These are phyloP conservation scores for Pteropus alecto DNA, from an alignment of 2,113 vertebrate species.

Conservation along the genomic window DNA sequence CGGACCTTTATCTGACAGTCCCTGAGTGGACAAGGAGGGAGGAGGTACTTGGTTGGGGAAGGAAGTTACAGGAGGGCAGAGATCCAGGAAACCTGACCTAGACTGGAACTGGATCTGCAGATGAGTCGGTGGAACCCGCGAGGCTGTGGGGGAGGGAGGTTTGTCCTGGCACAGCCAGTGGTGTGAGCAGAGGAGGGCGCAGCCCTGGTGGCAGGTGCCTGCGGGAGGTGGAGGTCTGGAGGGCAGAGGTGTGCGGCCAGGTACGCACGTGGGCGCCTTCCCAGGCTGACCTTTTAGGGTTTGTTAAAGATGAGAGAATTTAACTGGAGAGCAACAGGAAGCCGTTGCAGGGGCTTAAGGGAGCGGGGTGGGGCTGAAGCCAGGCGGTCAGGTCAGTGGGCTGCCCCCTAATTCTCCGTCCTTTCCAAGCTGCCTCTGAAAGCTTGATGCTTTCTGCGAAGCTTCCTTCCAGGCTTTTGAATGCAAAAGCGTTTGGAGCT, in stretches of 20 bases:
- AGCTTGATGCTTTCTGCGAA: not conserved
- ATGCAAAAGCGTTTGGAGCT: not conserved
- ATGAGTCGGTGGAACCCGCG: not conserved
- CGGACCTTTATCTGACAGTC: not conserved
- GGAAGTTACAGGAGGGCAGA: not conserved
- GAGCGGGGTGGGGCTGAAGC: not conserved
- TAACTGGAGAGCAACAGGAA: not conserved
- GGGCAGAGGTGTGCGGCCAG: not conserved
- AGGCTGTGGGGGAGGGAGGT: not conserved
- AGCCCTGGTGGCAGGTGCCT: accelerated
- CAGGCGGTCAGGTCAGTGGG: not conserved
- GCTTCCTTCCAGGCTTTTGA: not conserved
- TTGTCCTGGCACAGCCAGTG: not conserved
- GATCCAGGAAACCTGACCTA: not conserved
- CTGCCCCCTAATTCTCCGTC: not conserved
- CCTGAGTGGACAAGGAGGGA: not conserved
- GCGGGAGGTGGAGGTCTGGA: too few species aligned
- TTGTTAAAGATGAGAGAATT: not conserved
- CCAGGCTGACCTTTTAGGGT: not conserved
- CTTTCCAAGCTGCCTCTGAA: not conserved
- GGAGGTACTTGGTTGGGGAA: not conserved
- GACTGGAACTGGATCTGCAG: not conserved
- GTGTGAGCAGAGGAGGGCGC: not conserved
- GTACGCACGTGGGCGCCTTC: not conserved
- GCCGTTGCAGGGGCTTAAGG: not conserved